Conservation (phyloP, 2,888 invertebrate species). For the Pollenia labialis region DNA sequence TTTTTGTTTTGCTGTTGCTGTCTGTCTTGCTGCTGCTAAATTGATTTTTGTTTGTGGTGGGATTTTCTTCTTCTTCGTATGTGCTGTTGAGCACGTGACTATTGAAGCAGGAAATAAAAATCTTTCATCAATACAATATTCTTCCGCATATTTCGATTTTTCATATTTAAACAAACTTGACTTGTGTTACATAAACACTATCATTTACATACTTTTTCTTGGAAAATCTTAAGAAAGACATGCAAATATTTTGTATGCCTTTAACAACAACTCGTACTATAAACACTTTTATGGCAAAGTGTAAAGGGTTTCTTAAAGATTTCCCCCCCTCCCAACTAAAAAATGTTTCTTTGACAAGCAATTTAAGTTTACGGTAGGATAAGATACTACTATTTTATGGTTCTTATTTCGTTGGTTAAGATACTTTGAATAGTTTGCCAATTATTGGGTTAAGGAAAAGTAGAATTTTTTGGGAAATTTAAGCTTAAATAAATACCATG, state of each 20-base stretch:
- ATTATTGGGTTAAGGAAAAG: neutral
- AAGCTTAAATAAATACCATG: neutral
- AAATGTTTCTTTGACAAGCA: constrained; percentile 33
- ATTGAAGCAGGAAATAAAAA: constrained; percentile 62
- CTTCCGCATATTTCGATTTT: constrained; percentile 7
- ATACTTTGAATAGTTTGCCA: neutral
- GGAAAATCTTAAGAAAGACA: constrained; percentile 16
- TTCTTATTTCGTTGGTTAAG: constrained; percentile 2
- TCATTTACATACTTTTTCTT: constrained; percentile 12
- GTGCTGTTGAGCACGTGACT: constrained; percentile 67
- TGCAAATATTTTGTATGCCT: neutral
- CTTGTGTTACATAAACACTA: constrained; percentile 26
- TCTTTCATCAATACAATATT: constrained; percentile 65
- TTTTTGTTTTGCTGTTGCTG: constrained; percentile 1
- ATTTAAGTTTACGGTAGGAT: constrained; percentile 55
- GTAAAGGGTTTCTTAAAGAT: constrained; percentile 28
- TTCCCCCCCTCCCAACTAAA: neutral
- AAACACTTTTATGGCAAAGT: constrained; percentile 21
- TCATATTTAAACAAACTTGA: neutral
- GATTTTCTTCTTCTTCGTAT: constrained; percentile 18
- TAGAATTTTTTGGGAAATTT: neutral
- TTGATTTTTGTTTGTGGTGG: constrained; percentile 70
- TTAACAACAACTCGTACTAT: neutral
- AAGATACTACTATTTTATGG: constrained; percentile 25
- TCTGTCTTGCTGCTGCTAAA: constrained; percentile 47